Percentiles rank a stretch among this genome's conserved stretches.
These are phyloP conservation scores for Phyllostomus discolor DNA, from an alignment of 2,113 vertebrate species.

Conservation along the genomic window DNA sequence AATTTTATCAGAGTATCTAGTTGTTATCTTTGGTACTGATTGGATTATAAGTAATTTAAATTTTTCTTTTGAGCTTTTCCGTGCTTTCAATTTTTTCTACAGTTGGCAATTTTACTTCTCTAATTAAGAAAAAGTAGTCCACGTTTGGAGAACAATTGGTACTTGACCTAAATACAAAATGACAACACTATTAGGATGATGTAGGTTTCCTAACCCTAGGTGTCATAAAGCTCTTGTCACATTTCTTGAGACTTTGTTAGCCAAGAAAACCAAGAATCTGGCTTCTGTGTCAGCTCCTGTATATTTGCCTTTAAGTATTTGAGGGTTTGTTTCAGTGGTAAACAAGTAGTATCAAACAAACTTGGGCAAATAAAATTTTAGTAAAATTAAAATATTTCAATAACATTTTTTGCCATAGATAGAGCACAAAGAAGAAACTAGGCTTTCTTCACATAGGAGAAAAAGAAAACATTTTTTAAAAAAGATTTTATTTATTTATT, in stretches of 20 bases:
- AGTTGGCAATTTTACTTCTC: neutral
- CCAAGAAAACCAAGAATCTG: neutral
- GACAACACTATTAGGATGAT: neutral
- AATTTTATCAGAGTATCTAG: neutral
- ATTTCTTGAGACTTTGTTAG: neutral
- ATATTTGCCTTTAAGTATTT: constrained; percentile 25
- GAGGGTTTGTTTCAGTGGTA: neutral
- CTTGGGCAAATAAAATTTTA: neutral
- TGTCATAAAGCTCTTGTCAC: neutral
- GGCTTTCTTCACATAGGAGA: neutral
- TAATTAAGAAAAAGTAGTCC: neutral
- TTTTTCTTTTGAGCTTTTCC: neutral
- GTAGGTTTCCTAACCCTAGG: neutral
- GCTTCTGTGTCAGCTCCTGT: neutral
- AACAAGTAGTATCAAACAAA: constrained; percentile 5
- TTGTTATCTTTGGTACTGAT: neutral
- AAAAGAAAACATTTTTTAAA: neutral
- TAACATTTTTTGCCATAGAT: neutral
- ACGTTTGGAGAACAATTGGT: neutral
- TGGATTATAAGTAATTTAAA: constrained; percentile 8
- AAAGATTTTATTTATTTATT: neutral
- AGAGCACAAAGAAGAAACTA: neutral
- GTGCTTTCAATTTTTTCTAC: neutral
- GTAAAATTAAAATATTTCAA: neutral
- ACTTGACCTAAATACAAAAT: neutral